These are phyloP conservation scores for Phymorhynchus buccinoides DNA, from an alignment of 1,140 invertebrate genomes.

Conservation along the genomic window DNA sequence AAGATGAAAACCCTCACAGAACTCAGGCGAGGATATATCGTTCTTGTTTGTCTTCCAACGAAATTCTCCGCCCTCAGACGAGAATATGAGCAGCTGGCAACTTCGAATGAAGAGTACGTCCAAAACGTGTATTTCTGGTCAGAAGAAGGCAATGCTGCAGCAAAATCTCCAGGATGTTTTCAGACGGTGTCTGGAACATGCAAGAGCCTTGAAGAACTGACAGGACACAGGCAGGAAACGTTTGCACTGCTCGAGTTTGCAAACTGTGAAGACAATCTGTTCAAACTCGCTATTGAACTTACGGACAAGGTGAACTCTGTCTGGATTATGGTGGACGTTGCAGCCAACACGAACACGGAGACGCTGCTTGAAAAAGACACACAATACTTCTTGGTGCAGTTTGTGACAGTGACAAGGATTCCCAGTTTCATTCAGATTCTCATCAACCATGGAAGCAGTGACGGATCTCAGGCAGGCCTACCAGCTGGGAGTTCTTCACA, in stretches of 20 bases:
- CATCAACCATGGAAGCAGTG: not conserved
- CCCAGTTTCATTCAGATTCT: constrained; percentile 13
- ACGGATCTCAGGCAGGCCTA: not conserved
- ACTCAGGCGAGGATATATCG: not conserved
- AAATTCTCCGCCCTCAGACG: not conserved
- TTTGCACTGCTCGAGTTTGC: constrained; percentile 16
- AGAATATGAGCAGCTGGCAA: not conserved
- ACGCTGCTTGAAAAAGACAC: not conserved
- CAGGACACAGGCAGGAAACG: not conserved
- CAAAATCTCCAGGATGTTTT: not conserved
- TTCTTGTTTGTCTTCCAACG: not conserved
- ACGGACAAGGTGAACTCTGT: not conserved
- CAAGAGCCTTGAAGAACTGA: not conserved
- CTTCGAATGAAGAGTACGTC: no score
- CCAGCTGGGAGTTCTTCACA: not conserved
- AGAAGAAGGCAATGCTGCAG: not conserved
- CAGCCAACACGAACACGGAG: not conserved
- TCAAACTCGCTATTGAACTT: not conserved
- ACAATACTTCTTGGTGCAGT: not conserved
- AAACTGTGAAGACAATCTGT: not conserved
- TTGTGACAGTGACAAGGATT: not conserved
- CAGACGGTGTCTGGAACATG: not conserved
- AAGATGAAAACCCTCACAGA: not conserved
- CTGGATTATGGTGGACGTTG: not conserved
- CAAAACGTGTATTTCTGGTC: constrained; percentile 17